Base-by-base conservation (phyloP, 2,888 invertebrate species). In the Nowickia ferox region DNA sequence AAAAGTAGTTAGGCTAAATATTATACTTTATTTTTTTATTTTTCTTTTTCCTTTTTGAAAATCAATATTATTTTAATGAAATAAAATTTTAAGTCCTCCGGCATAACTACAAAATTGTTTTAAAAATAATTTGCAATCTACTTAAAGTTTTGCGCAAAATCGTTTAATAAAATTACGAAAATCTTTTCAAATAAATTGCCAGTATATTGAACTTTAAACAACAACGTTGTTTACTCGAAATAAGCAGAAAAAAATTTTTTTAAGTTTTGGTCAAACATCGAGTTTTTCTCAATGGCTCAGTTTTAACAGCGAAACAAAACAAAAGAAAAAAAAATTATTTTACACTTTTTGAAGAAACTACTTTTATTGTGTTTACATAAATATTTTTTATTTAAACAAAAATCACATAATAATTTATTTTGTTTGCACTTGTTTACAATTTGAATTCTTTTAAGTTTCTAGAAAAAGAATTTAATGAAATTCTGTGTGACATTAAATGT, bases 21-120 rank as follows among this genome's bases (percentile, higher is more conserved):
- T 71, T 63, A 30, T 66, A 71, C 11, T 69, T 9, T 42, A 11
- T 57, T 57, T 53, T 40, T 22, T 51, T 51, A 51, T 55, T 66
- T 55, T 66, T 17, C 9, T 30, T 53, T 51, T 40, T n/a, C n/a
- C 19, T 57, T 66, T 61, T 77, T 53, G 30, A 30, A 42, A 77
- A 72, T 83, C 71, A 83, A 83, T 83, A 72, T 83, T 83, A 48
- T 83, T 72, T 72, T 77, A 63, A 83, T 83, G 71, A 65, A 77
- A 77, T 72, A 76, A 72, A 77, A 59, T 83, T 71, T 65, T 40
- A 72, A 59, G 71, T 44, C 72, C 59, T 72, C 9, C 11, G 66
- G 83, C 15, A 19, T 51, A 42, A 65, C 30, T 71, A 51, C 13
- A 48, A 44, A 74, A 75, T 75, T 59, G 4, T 59, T 57, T 66